Evolutionary conservation across 2,888 invertebrate species (phyloP), one percentile per base, ranked within the genome.

Genomic region (Dorcus parallelipipedus): DNA sequence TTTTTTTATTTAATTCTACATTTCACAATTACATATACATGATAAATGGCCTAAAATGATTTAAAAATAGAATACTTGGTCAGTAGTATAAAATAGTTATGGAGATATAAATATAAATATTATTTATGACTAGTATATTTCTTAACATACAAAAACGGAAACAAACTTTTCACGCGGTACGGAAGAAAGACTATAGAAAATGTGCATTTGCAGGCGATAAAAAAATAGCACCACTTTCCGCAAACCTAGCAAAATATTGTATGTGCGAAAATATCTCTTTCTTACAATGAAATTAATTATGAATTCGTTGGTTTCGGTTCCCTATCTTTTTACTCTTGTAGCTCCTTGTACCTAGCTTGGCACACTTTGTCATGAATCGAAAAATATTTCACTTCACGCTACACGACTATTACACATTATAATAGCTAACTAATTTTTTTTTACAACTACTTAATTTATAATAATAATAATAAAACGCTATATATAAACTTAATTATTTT

Each of bases 31-130:
- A 60, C 56, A 57, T 33, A 33, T 56, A 50, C 53, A 57, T 52
- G 59, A 55, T 59, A 54, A 49, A 57, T 50, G 53, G 48, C 50
- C 51, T 47, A 60, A 50, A 52, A 49, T 43, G 48, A 38, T 54
- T 48, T 61, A 66, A 64, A 68, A 67, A 67, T 67, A 68, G 65
- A 69, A 69, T 69, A 69, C 69, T 69, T 70, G 70, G 70, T 69
- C 70, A 62, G 64, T 62, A 60, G 68, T 70, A 69, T 64, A 70
- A 69, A 69, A 67, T 68, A 69, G 67, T 66, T 62, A 61, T 63
- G 59, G 64, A 64, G 63, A 59, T 64, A 66, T 63, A 62, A 68
- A 65, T 67, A 67, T 64, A 68, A 68, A 67, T 68, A 69, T 66
- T 62, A 67, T 67, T 67, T 68, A 65, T 70, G 70, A 70, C 70